A percentile compares a stretch with the other conserved stretches of the same genome.
phyloP scores from a whole-genome alignment of 2,888 invertebrate species.

The Pheosia gnoma region DNA sequence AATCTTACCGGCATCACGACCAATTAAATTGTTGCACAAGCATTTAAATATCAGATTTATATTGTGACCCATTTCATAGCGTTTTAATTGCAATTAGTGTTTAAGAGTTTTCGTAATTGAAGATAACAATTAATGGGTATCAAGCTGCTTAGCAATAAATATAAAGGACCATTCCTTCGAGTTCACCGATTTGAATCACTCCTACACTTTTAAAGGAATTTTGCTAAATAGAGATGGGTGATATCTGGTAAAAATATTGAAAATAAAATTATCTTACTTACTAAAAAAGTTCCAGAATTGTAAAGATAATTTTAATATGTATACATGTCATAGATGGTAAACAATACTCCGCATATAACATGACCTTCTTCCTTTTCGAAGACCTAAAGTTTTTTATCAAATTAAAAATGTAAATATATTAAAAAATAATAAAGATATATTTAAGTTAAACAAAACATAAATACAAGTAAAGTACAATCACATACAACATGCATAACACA shows the following conservation, averaged over 20 bases:
- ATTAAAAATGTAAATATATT: too few species aligned
- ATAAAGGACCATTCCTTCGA: not conserved
- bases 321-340: too few species aligned
- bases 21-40: conserved; percentile 57
- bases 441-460: conserved; percentile 5
- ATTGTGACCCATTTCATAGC: conserved; percentile 48
- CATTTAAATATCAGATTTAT: conserved; percentile 58
- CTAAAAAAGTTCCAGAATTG: too few species aligned
- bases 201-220: too few species aligned
- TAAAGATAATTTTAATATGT: too few species aligned
- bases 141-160: not conserved
- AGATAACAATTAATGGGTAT: conserved; percentile 34
- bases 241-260: too few species aligned
- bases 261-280: too few species aligned
- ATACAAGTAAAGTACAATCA: conserved; percentile 13
- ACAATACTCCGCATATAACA: too few species aligned
- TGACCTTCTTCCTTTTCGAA: too few species aligned
- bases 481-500: conserved; percentile 20
- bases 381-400: too few species aligned
- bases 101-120: conserved; percentile 44
- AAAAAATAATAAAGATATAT: too few species aligned
- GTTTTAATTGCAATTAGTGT: conserved; percentile 50
- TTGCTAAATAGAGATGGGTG: too few species aligned
- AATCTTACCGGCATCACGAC: conserved; percentile 49
- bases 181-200: not conserved